phyloP scores from a whole-genome alignment of 2,113 vertebrate genomes.

The Phalacrocorax aristotelis region DNA sequence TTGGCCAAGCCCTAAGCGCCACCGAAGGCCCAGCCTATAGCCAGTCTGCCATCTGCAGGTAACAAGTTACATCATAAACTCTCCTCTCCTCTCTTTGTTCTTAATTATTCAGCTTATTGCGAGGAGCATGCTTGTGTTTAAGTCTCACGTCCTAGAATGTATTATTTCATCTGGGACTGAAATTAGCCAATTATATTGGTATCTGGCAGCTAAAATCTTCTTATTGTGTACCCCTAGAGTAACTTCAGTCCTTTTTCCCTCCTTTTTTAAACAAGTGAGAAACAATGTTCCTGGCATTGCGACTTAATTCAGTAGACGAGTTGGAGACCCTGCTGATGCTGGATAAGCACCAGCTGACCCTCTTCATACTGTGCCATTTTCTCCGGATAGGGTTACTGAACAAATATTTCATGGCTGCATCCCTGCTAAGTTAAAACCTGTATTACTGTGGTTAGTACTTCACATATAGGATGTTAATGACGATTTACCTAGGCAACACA shows the following conservation, averaged over 20 bases:
- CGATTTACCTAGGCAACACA: constrained; percentile 53
- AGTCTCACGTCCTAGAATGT: neutral
- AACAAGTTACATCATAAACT: constrained; percentile 70
- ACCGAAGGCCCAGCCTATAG: constrained; percentile 98
- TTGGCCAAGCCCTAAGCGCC: constrained; percentile 98
- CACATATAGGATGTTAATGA: constrained; percentile 43
- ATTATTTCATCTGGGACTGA: neutral
- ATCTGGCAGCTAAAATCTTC: neutral
- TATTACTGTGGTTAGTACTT: constrained; percentile 40
- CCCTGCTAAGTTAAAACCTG: constrained; percentile 57
- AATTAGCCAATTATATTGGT: neutral
- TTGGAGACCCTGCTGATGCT: constrained; percentile 53
- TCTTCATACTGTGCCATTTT: constrained; percentile 62
- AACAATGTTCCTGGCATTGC: constrained; percentile 17
- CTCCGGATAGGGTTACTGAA: constrained; percentile 46
- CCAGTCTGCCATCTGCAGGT: constrained; percentile 99
- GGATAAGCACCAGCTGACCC: constrained; percentile 40
- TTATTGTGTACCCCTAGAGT: neutral
- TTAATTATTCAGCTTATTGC: neutral
- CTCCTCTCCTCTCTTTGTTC: neutral
- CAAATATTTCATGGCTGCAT: constrained; percentile 49
- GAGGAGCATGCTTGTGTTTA: neutral
- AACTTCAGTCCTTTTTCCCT: neutral
- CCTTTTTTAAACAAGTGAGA: constrained; percentile 27
- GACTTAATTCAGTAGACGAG: constrained; percentile 42